Conservation (phyloP, 1,140 invertebrate genomes). For the Ephestia elutella region DNA sequence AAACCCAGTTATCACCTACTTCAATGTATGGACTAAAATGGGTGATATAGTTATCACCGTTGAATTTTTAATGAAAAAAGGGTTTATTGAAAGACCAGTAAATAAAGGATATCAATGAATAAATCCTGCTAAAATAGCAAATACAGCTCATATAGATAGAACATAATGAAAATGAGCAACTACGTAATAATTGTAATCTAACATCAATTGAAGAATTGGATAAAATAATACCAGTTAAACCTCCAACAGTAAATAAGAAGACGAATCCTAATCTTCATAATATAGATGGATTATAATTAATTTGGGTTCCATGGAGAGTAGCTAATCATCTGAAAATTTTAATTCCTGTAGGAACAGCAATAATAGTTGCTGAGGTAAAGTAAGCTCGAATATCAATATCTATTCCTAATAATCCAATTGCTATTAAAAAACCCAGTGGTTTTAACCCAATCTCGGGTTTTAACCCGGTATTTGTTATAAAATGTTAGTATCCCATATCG, state of each 20-base stretch:
- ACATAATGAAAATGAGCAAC: slow-evolving; percentile 85
- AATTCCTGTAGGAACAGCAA: no score
- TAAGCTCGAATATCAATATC: no score
- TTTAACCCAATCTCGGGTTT: no score
- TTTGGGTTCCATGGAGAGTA: slow-evolving; percentile 72
- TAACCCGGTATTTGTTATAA: no score
- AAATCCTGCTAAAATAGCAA: slow-evolving; percentile 81
- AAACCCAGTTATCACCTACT: no score
- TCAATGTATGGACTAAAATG: no score
- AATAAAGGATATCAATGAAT: slow-evolving; percentile 80
- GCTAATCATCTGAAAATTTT: slow-evolving; percentile 82
- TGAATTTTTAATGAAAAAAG: slow-evolving; percentile 75
- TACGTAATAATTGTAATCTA: slow-evolving; percentile 83
- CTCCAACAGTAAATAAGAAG: slow-evolving; percentile 76
- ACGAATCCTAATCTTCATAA: slow-evolving; percentile 82
- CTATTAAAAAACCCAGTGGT: no score
- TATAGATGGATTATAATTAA: slow-evolving; percentile 74
- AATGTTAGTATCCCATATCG: no score
- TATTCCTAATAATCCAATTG: no score
- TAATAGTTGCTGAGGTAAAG: no score
- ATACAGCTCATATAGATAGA: slow-evolving; percentile 80
- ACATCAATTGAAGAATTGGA: slow-evolving; percentile 79
- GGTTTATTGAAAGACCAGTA: slow-evolving; percentile 75
- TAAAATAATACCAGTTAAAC: no score
- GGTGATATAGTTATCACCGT: slow-evolving; percentile 64